Percentiles rank a stretch among this genome's conserved stretches.
Conservation (phyloP, 2,113 vertebrate species). For the Aythya baeri region DNA sequence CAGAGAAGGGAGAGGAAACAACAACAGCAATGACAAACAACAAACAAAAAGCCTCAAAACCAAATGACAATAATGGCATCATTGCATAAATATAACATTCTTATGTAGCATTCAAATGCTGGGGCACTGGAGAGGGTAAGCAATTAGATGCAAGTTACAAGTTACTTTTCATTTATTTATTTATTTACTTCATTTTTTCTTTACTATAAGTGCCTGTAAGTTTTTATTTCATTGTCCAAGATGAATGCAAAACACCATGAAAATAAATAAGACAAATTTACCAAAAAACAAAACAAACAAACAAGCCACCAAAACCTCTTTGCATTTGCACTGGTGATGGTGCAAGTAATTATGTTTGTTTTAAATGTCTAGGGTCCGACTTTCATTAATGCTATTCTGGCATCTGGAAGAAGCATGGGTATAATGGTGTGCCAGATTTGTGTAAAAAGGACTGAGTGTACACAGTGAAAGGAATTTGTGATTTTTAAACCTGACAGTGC, state of each 20-base stretch:
- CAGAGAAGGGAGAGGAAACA: not conserved
- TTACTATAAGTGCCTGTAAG: not conserved
- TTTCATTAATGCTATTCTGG: not conserved
- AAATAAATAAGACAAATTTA: not conserved
- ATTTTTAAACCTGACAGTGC: not conserved
- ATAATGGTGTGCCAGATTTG: not conserved
- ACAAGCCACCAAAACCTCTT: not conserved
- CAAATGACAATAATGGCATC: not conserved
- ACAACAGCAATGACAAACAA: not conserved
- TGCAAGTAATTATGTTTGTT: not conserved
- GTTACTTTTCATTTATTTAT: not conserved
- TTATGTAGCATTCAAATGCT: not conserved
- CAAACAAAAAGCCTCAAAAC: not conserved
- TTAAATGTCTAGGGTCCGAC: not conserved
- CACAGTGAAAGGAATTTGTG: not conserved
- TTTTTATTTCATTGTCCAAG: not conserved
- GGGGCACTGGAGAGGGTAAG: not conserved
- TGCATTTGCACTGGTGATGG: not conserved
- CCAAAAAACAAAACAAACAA: not conserved
- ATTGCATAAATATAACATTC: not conserved
- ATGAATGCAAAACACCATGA: not conserved
- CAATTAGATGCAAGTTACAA: not conserved
- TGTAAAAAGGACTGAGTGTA: not conserved
- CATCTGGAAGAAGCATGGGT: not conserved
- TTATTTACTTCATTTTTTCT: not conserved